These are phyloP conservation scores for Dynastes hyllus DNA, from an alignment of 2,888 invertebrate species.

Conservation along the genomic window DNA sequence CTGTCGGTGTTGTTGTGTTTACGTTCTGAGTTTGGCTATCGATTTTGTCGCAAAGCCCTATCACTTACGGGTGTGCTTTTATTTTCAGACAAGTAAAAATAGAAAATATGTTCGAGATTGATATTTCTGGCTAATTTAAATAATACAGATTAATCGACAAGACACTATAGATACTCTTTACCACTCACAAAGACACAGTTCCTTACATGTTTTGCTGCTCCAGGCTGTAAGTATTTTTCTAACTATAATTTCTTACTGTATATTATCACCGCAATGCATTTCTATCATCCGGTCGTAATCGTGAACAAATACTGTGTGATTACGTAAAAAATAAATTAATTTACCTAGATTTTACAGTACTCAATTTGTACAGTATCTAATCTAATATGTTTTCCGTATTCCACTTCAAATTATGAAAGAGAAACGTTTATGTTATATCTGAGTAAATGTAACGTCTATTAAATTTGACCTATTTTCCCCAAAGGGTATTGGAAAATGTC, in stretches of 20 bases:
- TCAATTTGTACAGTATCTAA: not conserved
- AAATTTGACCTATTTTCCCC: conserved; percentile 22
- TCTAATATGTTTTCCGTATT: not conserved
- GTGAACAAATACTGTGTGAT: too few species aligned
- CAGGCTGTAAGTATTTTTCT: conserved; percentile 53
- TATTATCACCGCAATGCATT: not conserved
- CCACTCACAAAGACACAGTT: conserved; percentile 1
- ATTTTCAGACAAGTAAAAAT: not conserved
- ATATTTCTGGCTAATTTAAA: not conserved
- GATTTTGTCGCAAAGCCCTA: conserved; percentile 18
- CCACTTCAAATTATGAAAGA: conserved; percentile 5
- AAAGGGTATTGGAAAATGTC: not conserved
- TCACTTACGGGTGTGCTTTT: not conserved
- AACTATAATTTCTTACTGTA: not conserved
- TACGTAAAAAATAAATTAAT: not conserved
- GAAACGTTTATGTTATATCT: not conserved
- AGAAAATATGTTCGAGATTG: conserved; percentile 20
- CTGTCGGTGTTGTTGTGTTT: conserved; percentile 26
- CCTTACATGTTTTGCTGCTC: conserved; percentile 56
- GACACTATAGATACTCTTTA: conserved; percentile 2
- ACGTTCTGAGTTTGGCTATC: conserved; percentile 15
- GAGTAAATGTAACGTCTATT: conserved; percentile 1
- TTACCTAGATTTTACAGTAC: conserved; percentile 21
- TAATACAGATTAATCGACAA: conserved; percentile 12
- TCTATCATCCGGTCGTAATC: not conserved